Evolutionary conservation across 2,888 invertebrate species (phyloP).

Genomic region (Lithophane leautieri): DNA sequence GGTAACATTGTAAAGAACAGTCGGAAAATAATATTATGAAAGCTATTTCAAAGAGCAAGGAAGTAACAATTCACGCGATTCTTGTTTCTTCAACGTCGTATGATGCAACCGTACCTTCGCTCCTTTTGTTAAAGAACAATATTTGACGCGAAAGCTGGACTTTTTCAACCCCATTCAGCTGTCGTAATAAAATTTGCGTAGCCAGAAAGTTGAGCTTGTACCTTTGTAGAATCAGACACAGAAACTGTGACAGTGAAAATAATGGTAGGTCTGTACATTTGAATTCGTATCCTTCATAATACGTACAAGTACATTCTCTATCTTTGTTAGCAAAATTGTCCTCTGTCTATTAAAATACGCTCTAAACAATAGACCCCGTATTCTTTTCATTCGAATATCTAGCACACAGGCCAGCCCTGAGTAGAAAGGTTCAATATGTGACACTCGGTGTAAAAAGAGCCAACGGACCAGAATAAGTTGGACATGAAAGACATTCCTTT

Average conservation of each 20-base stretch:
- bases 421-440: slow-evolving; percentile 51
- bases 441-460: slow-evolving; percentile 69
- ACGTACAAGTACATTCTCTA: neutral
- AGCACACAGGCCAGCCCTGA: slow-evolving; percentile 66
- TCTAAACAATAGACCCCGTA: slow-evolving; percentile 52
- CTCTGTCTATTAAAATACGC: slow-evolving; percentile 9
- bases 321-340: slow-evolving; percentile 7
- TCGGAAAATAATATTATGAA: slow-evolving; percentile 62
- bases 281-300: slow-evolving; percentile 7
- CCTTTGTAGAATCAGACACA: neutral
- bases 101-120: slow-evolving; percentile 52
- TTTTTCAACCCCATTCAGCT: slow-evolving; percentile 39
- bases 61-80: slow-evolving; percentile 53
- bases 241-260: slow-evolving; percentile 27
- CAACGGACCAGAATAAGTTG: slow-evolving; percentile 74
- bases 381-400: slow-evolving; percentile 74
- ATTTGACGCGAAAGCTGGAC: slow-evolving; percentile 40
- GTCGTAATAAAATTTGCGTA: slow-evolving; percentile 43
- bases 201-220: slow-evolving; percentile 24
- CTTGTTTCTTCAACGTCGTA: slow-evolving; percentile 48
- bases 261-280: slow-evolving; percentile 6
- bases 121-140: slow-evolving; percentile 52
- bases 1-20: slow-evolving; percentile 59
- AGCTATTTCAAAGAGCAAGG: slow-evolving; percentile 59
- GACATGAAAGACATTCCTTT: slow-evolving; percentile 66